Percentiles rank a stretch among this genome's conserved stretches.
phyloP scores from a whole-genome alignment of 2,888 invertebrate genomes.

The Omphaloscelis lunosa region DNA sequence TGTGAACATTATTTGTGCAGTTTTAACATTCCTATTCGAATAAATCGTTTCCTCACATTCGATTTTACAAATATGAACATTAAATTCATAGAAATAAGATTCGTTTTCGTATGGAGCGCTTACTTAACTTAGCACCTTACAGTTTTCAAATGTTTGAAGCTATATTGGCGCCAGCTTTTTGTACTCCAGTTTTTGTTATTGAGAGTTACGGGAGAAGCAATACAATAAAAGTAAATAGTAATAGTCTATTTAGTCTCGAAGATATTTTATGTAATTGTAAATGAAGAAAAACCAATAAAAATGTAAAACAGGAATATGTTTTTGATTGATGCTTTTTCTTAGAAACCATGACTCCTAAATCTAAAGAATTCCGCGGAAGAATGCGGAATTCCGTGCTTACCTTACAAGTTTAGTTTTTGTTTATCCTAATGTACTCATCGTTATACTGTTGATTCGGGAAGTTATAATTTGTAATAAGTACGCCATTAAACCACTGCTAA shows the following conservation, averaged over 20 bases:
- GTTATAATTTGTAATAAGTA: no score
- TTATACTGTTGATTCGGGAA: no score
- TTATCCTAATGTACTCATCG: no score
- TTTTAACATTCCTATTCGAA: neutral
- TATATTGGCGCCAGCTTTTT: neutral
- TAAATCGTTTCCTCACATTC: neutral
- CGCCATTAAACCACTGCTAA: no score
- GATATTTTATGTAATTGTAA: conserved; percentile 60
- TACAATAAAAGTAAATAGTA: conserved; percentile 27
- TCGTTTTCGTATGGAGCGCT: neutral
- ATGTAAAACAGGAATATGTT: conserved; percentile 33
- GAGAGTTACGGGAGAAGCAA: conserved; percentile 18
- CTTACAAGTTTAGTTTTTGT: no score
- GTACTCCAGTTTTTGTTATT: conserved; percentile 5
- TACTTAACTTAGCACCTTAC: neutral
- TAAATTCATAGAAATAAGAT: fast-evolving
- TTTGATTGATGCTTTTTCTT: neutral
- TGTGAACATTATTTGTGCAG: neutral
- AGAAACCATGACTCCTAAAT: neutral
- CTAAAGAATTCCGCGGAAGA: no score
- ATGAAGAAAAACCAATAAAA: conserved; percentile 45
- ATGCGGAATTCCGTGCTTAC: no score
- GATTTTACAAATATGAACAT: neutral
- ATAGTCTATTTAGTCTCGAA: conserved; percentile 50
- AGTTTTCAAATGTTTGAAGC: neutral